Conservation (phyloP, 2,797 vertebrate genomes). For the Pelodytes ibericus region DNA sequence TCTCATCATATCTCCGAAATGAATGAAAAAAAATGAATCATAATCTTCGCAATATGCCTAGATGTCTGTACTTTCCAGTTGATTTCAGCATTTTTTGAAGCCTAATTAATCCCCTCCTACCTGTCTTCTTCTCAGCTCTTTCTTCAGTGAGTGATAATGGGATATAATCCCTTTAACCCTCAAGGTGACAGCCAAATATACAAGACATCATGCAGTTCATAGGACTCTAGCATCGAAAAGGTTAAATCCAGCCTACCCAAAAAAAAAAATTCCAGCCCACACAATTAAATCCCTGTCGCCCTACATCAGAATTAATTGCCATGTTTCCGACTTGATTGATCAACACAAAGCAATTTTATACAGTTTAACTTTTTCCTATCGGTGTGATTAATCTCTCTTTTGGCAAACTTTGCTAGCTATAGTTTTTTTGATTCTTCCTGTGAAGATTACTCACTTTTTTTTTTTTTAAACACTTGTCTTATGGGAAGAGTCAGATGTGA, state of each 20-base stretch:
- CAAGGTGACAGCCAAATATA: background rate
- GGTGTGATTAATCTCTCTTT: background rate
- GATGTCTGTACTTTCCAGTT: background rate
- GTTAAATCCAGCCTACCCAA: background rate
- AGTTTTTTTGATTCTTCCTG: background rate
- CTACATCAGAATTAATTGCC: constrained; percentile 4
- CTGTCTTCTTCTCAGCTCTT: background rate
- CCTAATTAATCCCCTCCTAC: background rate
- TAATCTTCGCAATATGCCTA: too few relatives aligned
- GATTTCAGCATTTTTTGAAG: background rate
- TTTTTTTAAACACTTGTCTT: background rate
- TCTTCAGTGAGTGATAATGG: background rate
- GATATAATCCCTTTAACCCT: background rate
- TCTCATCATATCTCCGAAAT: too few relatives aligned
- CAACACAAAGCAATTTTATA: background rate
- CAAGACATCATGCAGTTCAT: background rate
- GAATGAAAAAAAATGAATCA: too few relatives aligned
- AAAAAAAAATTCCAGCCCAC: constrained; percentile 27
- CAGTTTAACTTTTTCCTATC: background rate
- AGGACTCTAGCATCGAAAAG: background rate
- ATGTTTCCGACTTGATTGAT: constrained; percentile 2
- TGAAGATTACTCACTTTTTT: background rate
- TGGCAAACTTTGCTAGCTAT: background rate
- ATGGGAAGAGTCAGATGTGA: background rate
- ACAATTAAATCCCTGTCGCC: constrained; percentile 1